A percentile compares a stretch with the other conserved stretches of the same genome.
Evolutionary conservation across 2,888 invertebrate genomes (phyloP).

Genomic region (Lepidonotus clava): DNA sequence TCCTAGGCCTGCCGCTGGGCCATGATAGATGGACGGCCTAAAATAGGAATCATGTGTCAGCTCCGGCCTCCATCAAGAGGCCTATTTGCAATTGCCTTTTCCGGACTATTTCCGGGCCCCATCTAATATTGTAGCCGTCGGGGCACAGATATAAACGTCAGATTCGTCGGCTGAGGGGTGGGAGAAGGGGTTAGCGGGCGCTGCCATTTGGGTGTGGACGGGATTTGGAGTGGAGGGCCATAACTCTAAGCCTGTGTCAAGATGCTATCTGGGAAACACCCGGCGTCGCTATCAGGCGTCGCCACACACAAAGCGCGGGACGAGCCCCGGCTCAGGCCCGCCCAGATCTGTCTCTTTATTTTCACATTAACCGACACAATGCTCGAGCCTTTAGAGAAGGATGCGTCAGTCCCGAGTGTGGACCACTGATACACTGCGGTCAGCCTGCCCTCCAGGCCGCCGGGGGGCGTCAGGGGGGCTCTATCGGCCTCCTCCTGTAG

Average conservation of each 20-base stretch:
- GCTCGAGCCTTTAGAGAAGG: not conserved
- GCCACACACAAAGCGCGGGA: conserved; percentile 24
- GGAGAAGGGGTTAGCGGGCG: not conserved
- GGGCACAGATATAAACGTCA: not conserved
- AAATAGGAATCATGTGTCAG: conserved; percentile 2
- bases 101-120: conserved; percentile 29
- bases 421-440: not conserved
- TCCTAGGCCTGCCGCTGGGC: not conserved
- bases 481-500: not conserved
- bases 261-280: conserved; percentile 15
- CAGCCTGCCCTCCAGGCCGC: not conserved
- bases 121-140: conserved; percentile 3
- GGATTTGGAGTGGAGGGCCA: conserved; percentile 5
- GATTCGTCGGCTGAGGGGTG: not conserved
- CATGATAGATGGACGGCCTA: conserved; percentile 25
- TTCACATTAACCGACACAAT: conserved; percentile 3
- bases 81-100: conserved; percentile 41
- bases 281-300: not conserved
- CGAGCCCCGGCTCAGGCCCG: not conserved
- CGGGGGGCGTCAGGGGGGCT: not conserved
- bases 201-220: not conserved
- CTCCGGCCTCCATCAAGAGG: not conserved
- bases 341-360: not conserved
- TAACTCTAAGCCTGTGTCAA: conserved; percentile 21
- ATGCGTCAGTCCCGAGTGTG: not conserved